These are phyloP conservation scores for Sinelater perroti DNA, from an alignment of 2,888 invertebrate species.

Conservation along the genomic window DNA sequence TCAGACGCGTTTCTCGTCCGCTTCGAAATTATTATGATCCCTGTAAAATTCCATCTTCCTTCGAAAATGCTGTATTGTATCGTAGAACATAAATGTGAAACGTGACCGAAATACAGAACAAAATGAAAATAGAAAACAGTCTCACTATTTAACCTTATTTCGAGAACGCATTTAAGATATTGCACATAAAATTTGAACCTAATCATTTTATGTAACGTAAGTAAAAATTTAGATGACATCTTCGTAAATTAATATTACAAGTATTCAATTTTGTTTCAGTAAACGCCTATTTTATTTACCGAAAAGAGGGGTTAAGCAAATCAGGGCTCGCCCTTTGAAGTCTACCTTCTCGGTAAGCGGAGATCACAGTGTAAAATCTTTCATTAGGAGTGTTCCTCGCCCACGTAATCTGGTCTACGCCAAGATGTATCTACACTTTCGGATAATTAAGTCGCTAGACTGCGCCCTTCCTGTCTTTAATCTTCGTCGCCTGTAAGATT, in stretches of 20 bases:
- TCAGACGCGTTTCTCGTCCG: background rate
- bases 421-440: constrained; percentile 29
- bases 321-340: constrained; percentile 8
- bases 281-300: constrained; percentile 4
- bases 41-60: constrained; percentile 1
- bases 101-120: background rate
- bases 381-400: constrained; percentile 24
- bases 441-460: constrained; percentile 30
- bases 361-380: constrained; percentile 19
- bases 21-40: constrained; percentile 1
- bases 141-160: constrained; percentile 6
- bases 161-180: background rate
- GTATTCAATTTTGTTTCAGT: too few species aligned
- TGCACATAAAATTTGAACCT: background rate
- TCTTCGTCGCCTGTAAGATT: constrained; percentile 25
- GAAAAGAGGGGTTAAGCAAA: constrained; percentile 13
- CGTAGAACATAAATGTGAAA: background rate
- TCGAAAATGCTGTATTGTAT: background rate
- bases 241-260: too few species aligned
- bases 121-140: constrained; percentile 6
- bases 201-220: too few species aligned
- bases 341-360: constrained; percentile 8
- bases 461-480: constrained; percentile 30
- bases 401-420: constrained; percentile 25
- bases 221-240: too few species aligned